A percentile compares a stretch with the other conserved stretches of the same genome.
phyloP scores from a whole-genome alignment of 2,888 invertebrate species.

The Orthosia incerta region DNA sequence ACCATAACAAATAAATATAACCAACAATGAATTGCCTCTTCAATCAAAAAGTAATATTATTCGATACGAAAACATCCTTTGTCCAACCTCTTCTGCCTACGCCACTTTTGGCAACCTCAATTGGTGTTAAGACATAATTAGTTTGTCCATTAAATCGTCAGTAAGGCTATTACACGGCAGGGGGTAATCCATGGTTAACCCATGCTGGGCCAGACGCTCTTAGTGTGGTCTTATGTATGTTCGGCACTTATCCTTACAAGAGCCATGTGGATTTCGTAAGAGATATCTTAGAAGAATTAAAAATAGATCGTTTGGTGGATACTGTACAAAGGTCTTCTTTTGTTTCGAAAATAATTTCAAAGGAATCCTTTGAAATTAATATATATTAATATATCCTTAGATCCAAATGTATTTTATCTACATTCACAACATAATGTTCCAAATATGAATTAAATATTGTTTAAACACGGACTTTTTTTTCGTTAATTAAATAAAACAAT shows the following conservation, averaged over 20 bases:
- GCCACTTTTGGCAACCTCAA: constrained; percentile 56
- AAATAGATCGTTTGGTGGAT: not conserved
- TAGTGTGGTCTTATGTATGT: constrained; percentile 37
- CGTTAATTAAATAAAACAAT: no score
- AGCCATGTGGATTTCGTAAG: constrained; percentile 14
- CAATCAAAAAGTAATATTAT: constrained; percentile 5
- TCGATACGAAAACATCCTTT: not conserved
- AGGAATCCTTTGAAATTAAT: no score
- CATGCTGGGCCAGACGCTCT: constrained; percentile 64
- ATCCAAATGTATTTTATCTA: no score
- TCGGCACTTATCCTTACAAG: constrained; percentile 38
- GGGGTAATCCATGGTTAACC: constrained; percentile 50
- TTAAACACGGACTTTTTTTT: no score
- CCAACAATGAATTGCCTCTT: not conserved
- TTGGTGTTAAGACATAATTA: constrained; percentile 67
- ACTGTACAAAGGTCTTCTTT: not conserved
- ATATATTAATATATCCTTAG: no score
- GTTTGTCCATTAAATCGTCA: constrained; percentile 68
- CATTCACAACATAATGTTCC: no score
- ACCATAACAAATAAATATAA: not conserved
- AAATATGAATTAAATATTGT: no score
- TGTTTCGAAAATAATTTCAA: not conserved
- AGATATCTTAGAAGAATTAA: not conserved
- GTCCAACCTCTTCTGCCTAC: not conserved
- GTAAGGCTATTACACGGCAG: constrained; percentile 60